A percentile compares a stretch with the other conserved stretches of the same genome.
These are phyloP conservation scores for Bos indicus DNA, from an alignment of 2,113 vertebrate genomes.

Conservation along the genomic window DNA sequence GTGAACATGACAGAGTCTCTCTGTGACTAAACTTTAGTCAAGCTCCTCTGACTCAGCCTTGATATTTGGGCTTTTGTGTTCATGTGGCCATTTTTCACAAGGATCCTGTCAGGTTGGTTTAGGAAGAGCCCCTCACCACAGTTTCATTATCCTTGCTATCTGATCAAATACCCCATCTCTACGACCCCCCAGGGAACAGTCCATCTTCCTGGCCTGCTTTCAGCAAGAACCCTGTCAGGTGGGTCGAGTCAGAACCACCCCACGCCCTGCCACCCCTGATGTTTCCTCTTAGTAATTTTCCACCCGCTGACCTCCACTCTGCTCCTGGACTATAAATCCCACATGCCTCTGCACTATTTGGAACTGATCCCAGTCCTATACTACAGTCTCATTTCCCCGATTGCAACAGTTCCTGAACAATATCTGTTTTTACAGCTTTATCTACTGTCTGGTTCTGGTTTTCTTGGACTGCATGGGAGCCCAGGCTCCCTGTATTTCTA, in stretches of 20 bases:
- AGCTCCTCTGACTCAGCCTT: neutral
- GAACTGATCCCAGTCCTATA: neutral
- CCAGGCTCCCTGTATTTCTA: too few species aligned
- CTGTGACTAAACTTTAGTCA: neutral
- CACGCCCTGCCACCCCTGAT: neutral
- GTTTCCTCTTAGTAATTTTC: constrained; percentile 16
- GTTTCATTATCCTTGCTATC: neutral
- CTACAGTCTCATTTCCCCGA: neutral
- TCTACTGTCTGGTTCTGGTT: neutral
- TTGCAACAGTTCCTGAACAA: neutral
- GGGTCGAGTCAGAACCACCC: neutral
- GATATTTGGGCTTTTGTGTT: neutral
- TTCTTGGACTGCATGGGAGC: neutral
- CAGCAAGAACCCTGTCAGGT: neutral
- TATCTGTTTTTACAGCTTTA: neutral
- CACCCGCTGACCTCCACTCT: too few species aligned
- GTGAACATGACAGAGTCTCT: neutral
- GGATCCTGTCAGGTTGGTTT: neutral
- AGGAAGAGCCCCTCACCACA: neutral
- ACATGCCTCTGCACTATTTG: neutral
- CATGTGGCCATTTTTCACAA: neutral
- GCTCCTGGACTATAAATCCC: neutral
- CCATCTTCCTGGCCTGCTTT: neutral
- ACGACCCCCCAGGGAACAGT: neutral
- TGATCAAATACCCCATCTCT: neutral